These are phyloP conservation scores for Athalia circularis DNA, from an alignment of 2,888 invertebrate genomes.

Conservation along the genomic window DNA sequence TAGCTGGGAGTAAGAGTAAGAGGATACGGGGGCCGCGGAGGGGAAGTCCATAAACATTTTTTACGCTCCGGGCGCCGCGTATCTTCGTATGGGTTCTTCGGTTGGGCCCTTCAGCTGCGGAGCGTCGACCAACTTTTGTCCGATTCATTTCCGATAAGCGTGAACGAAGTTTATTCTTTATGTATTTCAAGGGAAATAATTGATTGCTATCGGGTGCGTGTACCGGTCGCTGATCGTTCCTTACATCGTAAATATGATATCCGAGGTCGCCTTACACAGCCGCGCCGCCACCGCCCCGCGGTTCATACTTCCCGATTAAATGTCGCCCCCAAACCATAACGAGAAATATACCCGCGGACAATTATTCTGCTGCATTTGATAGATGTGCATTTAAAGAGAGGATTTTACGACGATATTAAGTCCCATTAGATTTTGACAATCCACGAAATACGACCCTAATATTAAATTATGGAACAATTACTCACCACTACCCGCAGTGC, in stretches of 20 bases:
- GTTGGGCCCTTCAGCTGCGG: background rate
- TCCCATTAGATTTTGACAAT: slow-evolving; percentile 44
- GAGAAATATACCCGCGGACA: background rate
- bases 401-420: slow-evolving; percentile 33
- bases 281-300: background rate
- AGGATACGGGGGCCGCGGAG: background rate
- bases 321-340: slow-evolving; percentile 12
- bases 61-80: slow-evolving; percentile 41
- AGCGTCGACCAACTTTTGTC: slow-evolving; percentile 40
- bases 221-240: slow-evolving; percentile 21
- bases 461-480: slow-evolving; percentile 41
- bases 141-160: slow-evolving; percentile 40
- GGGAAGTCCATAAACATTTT: slow-evolving; percentile 39
- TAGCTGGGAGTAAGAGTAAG: background rate
- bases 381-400: slow-evolving; percentile 19
- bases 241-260: slow-evolving; percentile 16
- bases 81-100: slow-evolving; percentile 13
- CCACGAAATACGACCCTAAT: slow-evolving; percentile 35
- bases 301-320: background rate
- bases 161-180: slow-evolving; percentile 36
- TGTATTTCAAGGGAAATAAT: slow-evolving; percentile 38
- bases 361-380: slow-evolving; percentile 7
- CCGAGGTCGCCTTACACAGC: slow-evolving; percentile 1
- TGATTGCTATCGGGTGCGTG: slow-evolving; percentile 35
- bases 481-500: slow-evolving; percentile 46